phyloP scores from a whole-genome alignment of 2,888 invertebrate species.

The Netelia melanura region DNA sequence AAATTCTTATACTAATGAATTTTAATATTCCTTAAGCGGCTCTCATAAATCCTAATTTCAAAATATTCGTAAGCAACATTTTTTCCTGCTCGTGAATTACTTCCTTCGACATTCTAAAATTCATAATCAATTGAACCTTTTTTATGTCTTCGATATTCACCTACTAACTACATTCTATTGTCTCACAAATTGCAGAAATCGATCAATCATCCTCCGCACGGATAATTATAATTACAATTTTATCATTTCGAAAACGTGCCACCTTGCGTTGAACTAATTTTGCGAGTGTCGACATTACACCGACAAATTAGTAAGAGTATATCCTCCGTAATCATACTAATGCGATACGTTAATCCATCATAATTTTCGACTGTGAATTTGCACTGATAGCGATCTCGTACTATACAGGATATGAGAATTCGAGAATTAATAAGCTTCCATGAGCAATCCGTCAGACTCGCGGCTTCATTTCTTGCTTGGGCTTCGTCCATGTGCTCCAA shows the following conservation, averaged over 20 bases:
- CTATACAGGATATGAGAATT: background rate
- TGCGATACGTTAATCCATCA: constrained; percentile 2
- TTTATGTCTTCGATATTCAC: too few relatives aligned
- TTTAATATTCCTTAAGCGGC: background rate
- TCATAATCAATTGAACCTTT: too few relatives aligned
- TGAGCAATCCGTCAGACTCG: constrained; percentile 20
- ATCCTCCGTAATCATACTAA: background rate
- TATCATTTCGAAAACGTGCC: background rate
- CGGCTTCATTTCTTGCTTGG: background rate
- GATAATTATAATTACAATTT: background rate
- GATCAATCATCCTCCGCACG: background rate
- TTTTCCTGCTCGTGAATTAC: too few relatives aligned
- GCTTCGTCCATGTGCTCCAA: constrained; percentile 17
- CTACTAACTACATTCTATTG: background rate
- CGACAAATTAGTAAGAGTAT: background rate
- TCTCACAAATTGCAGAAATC: background rate
- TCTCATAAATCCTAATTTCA: background rate
- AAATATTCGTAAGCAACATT: background rate
- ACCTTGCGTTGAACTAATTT: background rate
- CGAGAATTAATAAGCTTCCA: constrained; percentile 23
- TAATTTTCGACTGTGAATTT: constrained; percentile 6
- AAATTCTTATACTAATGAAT: background rate
- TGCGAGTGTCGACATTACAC: background rate
- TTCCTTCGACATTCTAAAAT: too few relatives aligned
- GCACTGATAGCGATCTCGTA: background rate